These are phyloP conservation scores for Dermatemys mawii DNA, from an alignment of 2,113 vertebrate species.

Conservation along the genomic window DNA sequence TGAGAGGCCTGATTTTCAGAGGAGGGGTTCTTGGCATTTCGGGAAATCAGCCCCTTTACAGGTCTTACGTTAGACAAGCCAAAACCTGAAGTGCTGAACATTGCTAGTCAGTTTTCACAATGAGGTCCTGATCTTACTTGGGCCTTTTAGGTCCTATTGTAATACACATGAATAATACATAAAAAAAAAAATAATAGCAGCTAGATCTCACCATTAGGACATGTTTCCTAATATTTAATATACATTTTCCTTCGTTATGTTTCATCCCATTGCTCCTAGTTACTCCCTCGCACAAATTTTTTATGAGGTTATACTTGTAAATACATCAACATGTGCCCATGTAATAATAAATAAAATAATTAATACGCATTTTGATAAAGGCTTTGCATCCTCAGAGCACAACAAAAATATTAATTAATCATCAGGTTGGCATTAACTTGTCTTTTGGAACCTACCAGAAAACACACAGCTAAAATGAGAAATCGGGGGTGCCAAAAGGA, in stretches of 20 bases:
- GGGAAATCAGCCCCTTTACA: neutral
- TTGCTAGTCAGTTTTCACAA: neutral
- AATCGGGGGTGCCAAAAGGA: conserved; percentile 2
- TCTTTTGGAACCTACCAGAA: conserved; percentile 66
- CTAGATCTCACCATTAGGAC: neutral
- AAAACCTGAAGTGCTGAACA: fast-evolving
- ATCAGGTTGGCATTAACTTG: conserved; percentile 56
- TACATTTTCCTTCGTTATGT: neutral
- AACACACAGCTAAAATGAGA: conserved; percentile 52
- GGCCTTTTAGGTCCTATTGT: neutral
- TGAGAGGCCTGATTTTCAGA: neutral
- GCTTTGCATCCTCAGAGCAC: conserved; percentile 45
- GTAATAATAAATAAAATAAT: conserved; percentile 57
- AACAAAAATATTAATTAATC: conserved; percentile 57
- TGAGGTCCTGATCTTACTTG: fast-evolving
- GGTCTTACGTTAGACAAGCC: neutral
- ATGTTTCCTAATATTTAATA: neutral
- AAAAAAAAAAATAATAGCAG: neutral
- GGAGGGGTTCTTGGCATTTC: neutral
- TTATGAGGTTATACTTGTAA: neutral
- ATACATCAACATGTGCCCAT: neutral
- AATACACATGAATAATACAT: neutral
- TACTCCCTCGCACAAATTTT: conserved; percentile 11
- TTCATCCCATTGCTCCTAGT: neutral
- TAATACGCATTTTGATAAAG: conserved; percentile 55